Conservation (phyloP, 2,113 vertebrate species). For the Phylloscopus trochiloides region DNA sequence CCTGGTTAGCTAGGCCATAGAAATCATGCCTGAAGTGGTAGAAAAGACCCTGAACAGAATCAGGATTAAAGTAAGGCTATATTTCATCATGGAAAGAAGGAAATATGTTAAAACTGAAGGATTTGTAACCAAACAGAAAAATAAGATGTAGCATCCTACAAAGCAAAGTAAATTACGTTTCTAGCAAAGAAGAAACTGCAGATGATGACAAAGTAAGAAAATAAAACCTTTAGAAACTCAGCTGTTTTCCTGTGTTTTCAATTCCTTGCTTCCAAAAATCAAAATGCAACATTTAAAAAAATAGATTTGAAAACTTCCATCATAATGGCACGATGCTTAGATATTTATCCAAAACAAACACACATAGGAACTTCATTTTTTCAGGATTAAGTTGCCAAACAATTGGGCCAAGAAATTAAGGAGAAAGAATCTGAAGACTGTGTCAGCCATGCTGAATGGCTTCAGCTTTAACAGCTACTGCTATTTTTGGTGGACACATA, state of each 20-base stretch:
- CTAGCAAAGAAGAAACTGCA: neutral
- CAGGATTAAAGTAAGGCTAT: neutral
- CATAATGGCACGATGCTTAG: slow-evolving; percentile 2
- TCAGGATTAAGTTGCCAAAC: slow-evolving; percentile 51
- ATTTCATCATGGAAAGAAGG: neutral
- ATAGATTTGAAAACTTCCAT: neutral
- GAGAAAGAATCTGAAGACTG: slow-evolving; percentile 62
- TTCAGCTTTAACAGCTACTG: slow-evolving; percentile 54
- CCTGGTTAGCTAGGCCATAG: neutral
- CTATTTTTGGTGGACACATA: slow-evolving; percentile 63
- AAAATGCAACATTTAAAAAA: slow-evolving; percentile 63
- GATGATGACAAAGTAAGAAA: slow-evolving; percentile 42
- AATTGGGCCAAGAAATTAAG: slow-evolving; percentile 66
- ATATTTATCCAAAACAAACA: slow-evolving; percentile 71
- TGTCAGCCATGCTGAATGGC: slow-evolving; percentile 45
- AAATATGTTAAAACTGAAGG: neutral
- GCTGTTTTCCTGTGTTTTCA: slow-evolving; percentile 17
- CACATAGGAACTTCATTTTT: slow-evolving; percentile 64
- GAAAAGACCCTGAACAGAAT: neutral
- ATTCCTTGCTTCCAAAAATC: slow-evolving; percentile 54
- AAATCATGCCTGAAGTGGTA: neutral
- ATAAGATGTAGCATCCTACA: neutral
- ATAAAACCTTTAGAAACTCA: slow-evolving; percentile 43
- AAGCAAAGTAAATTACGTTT: slow-evolving; percentile 10
- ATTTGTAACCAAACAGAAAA: neutral